Evolutionary conservation across 2,888 invertebrate species (phyloP), one percentile per base, ranked within the genome.

Genomic region (Noctua janthina): DNA sequence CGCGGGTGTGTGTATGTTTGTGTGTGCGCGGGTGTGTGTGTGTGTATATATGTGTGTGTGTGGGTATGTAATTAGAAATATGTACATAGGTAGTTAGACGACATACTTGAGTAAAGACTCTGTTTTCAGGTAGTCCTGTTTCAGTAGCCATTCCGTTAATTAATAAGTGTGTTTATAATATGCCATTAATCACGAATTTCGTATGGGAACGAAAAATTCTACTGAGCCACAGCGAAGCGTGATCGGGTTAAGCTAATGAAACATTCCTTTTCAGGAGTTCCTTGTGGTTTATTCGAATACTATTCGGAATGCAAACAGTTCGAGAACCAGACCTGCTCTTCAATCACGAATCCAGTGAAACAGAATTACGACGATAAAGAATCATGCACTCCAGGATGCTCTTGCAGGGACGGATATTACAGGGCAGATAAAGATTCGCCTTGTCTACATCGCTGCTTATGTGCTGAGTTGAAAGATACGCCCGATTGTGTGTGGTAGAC

Each of bases 261-360:
- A n/a, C n/a, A 1, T n/a, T n/a, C 3, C 7, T 51, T 67, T 74
- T n/a, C 39, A 74, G 67, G 39, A 17, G 10, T 20, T 54, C 67
- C 68, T 7, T 74, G 74, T 54, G 51, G 17, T 0, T 20, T 11
- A 51, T 74, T 74, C 20, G 8, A 51, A 51, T 0, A 51, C 1
- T 74, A 68, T 29, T 7, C 67, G 0, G 74, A 68, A 51, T 74
- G 67, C 68, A 74, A 20, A 74, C 17, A 51, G 49, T 39, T 11
- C 2, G 11, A n/a, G 17, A 67, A 67, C 4, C 68, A 67, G 20
- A 67, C 20, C 1, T 74, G 74, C n/a, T 67, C 74, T 39, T 39
- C 51, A 17, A 67, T 67, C 7, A 17, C 8, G n/a, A 74, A n/a
- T 39, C 67, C 74, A 20, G 17, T 35, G 13, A 74, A 39, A n/a